Base-by-base conservation (phyloP, 2,888 invertebrate species). In the Caradrina clavipalpis region DNA sequence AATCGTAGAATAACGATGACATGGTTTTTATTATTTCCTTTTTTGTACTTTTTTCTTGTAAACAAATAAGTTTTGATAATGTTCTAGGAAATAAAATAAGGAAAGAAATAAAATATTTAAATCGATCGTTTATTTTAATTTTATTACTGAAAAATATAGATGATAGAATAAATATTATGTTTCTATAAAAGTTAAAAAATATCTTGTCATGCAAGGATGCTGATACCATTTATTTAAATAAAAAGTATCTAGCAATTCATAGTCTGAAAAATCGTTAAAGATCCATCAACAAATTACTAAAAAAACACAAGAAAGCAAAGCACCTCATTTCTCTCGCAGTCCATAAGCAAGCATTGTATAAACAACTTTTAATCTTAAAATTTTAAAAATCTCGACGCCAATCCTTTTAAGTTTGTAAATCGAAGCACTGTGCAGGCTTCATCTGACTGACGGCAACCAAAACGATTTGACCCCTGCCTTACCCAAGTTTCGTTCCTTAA, bases 321-420 rank as follows among this genome's bases (percentile, higher is more conserved):
- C 11, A 56, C 15, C 22, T 63, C 51, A 60, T 78, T 70, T 75
- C 56, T 59, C 49, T 45, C 8, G 53, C 60, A 65, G 26, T 76
- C 64, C 55, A 22, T 61, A 72, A 79, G 57, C 57, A 75, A 79
- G 59, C 57, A 75, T 70, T 76, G 31, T 66, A 61, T 70, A 79
- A 70, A 80, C 82, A 78, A 76, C 56, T 69, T 83, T 82, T 68
- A 79, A 82, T 82, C 62, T 71, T 80, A 73, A 77, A 89, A 88
- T 87, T 89, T 88, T 83, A 84, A 90, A 70, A 92, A 90, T 89
- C 90, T 89, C 88, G 72, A 84, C 88, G 83, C 80, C 88, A 89
- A 91, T 92, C 90, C 92, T 91, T 92, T 92, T 88, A 90, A 90
- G 87, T 91, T 90, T 90, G 89, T 90, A 92, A 90, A 92, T 91